phyloP scores from a whole-genome alignment of 1,140 invertebrate genomes.

The Atta texana region DNA sequence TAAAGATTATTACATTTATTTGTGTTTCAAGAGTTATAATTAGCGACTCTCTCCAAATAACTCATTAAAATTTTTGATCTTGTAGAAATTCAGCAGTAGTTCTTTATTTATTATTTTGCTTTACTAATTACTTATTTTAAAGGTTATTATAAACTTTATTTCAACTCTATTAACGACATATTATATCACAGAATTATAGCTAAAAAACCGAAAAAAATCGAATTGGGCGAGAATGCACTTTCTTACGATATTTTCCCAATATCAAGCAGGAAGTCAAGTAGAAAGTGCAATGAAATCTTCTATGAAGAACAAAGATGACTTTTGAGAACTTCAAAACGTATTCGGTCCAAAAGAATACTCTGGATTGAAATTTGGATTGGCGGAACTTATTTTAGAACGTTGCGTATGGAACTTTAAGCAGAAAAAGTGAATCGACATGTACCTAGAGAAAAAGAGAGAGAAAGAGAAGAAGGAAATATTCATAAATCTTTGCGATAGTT shows the following conservation, averaged over 20 bases:
- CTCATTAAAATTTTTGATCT: neutral
- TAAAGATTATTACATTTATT: no score
- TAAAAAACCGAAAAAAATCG: neutral
- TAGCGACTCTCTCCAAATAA: neutral
- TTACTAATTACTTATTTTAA: neutral
- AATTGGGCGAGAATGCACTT: neutral
- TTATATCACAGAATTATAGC: neutral
- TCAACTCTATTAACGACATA: neutral
- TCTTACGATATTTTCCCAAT: neutral
- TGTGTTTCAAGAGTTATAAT: no score
- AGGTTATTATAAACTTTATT: neutral
- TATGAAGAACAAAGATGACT: neutral
- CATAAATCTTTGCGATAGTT: slow-evolving; percentile 60
- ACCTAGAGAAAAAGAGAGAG: slow-evolving; percentile 21
- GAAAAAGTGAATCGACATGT: neutral
- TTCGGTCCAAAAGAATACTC: neutral
- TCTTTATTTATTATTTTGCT: neutral
- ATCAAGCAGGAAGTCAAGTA: neutral
- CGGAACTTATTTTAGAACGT: neutral
- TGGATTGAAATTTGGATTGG: slow-evolving; percentile 24
- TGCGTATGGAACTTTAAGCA: neutral
- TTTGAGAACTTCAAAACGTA: neutral
- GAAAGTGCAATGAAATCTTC: neutral
- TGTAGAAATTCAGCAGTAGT: neutral
- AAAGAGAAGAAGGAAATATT: neutral